Base-by-base conservation (phyloP, 2,888 invertebrate species). In the Charanyca ferruginea region DNA sequence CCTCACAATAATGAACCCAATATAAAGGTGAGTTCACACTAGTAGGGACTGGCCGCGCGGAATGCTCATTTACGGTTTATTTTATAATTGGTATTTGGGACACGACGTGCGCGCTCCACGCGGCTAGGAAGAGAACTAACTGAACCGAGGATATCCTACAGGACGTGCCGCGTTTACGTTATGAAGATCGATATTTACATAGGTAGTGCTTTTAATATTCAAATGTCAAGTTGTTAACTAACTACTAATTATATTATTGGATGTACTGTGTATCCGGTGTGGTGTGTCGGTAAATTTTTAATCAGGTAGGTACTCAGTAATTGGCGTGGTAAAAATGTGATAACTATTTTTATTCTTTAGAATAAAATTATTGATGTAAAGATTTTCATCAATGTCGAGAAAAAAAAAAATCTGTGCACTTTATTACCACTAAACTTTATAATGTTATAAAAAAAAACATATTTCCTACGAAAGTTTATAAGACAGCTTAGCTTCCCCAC, bases 161-260 rank as follows among this genome's bases (percentile, higher is more conserved):
- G 92, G 92, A 95, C 93, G 92, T 92, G 91, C 87, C 78, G 85
- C 85, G 88, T 88, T 89, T 90, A 87, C 89, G 84, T 89, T 92
- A 94, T 91, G 90, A 88, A 85, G 92, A 95, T 95, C 95, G 93
- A 95, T 95, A 94, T 94, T 93, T 93, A 94, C 92, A 94, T 94
- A 38, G 38, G 16, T 38, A 92, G 89, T 89, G 90, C 89, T 93
- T 93, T 93, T 94, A 93, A 93, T 93, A 93, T 93, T 90, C 90
- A 88, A 90, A 90, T 89, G 83, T 83, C 81, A 81, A 79, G 79
- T 75, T 81, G 79, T 84, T 84, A 83, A 83, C 83, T 83, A 80
- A 81, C 76, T 85, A 83, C 76, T 85, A 83, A 87, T 84, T 78
- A n/a, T n/a, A n/a, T n/a, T n/a, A 61, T 73, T 66, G 48, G 53